Percentiles rank a stretch among this genome's conserved stretches.
These are phyloP conservation scores for Neoascia interrupta DNA, from an alignment of 2,888 invertebrate species.

Conservation along the genomic window DNA sequence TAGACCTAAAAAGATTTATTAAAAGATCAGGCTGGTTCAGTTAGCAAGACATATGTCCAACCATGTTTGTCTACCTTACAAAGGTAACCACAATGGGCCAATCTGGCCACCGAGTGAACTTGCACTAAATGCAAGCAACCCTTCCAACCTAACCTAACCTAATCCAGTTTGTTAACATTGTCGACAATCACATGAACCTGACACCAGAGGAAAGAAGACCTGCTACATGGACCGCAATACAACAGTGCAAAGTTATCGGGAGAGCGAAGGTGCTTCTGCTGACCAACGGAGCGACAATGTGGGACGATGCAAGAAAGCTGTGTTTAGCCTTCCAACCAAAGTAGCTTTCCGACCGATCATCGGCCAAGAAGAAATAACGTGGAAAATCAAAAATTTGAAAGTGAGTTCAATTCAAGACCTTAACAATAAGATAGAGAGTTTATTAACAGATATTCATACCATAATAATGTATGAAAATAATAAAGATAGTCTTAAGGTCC, in stretches of 20 bases:
- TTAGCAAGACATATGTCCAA: no score
- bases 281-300: not conserved
- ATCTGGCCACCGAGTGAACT: no score
- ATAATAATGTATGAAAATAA: slow-evolving; percentile 16
- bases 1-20: no score
- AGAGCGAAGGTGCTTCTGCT: slow-evolving; percentile 20
- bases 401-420: not conserved
- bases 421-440: slow-evolving; percentile 5
- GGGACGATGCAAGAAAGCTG: slow-evolving; percentile 6
- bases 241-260: slow-evolving; percentile 3
- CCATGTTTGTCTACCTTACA: no score
- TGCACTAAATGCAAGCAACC: no score
- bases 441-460: slow-evolving; percentile 4
- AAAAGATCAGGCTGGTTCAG: no score
- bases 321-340: not conserved
- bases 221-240: slow-evolving; percentile 1
- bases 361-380: not conserved
- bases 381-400: slow-evolving; percentile 1
- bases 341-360: slow-evolving; percentile 17
- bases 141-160: no score
- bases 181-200: slow-evolving; percentile 6
- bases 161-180: slow-evolving; percentile 4
- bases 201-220: slow-evolving; percentile 2
- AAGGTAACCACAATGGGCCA: no score
- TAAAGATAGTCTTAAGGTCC: not conserved